Evolutionary conservation across 2,888 invertebrate species (phyloP), one percentile per base, ranked within the genome.

Genomic region (Hypolimnas misippus): DNA sequence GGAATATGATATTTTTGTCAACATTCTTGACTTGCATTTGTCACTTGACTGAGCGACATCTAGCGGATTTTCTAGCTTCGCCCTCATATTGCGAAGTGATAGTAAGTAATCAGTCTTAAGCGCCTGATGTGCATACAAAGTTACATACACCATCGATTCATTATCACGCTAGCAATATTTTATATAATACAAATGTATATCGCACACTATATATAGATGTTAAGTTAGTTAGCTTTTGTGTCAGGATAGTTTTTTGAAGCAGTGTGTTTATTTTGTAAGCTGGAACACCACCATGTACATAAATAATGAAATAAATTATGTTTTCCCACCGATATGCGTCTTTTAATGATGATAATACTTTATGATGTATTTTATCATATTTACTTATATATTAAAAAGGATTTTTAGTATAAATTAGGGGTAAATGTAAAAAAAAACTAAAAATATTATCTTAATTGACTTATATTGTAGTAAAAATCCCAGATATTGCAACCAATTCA

Each of bases 231-330:
- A 82, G 86, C 84, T 86, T 81, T 83, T 83, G 79, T 83, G 83
- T 82, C 78, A 75, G 75, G 62, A 69, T 76, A 72, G 72, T 72
- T 72, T 70, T 67, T 69, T 65, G 68, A 65, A 78, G 79, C 84
- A 75, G 77, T 78, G 79, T 82, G 75, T 77, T 84, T 81, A 81
- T 82, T 83, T 83, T 82, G 72, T 81, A 78, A 74, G 83, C 82
- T 83, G 74, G 74, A 72, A 78, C 81, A 83, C 75, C 81, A 86
- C 44, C 44, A 46, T 90, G 90, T 90, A 89, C 79, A 87, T 89
- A 88, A 78, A 71, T 82, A 80, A 79, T 77, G 57, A 83, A 89
- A 84, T 89, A 89, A 89, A 88, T 80, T 49, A 49, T 87, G 86
- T 87, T 91, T 87, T 84, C 83, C 83, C 89, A 89, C 88, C 84